A percentile compares a stretch with the other conserved stretches of the same genome.
phyloP scores from a whole-genome alignment of 2,888 invertebrate species.

The Gandaritis pyraliata region DNA sequence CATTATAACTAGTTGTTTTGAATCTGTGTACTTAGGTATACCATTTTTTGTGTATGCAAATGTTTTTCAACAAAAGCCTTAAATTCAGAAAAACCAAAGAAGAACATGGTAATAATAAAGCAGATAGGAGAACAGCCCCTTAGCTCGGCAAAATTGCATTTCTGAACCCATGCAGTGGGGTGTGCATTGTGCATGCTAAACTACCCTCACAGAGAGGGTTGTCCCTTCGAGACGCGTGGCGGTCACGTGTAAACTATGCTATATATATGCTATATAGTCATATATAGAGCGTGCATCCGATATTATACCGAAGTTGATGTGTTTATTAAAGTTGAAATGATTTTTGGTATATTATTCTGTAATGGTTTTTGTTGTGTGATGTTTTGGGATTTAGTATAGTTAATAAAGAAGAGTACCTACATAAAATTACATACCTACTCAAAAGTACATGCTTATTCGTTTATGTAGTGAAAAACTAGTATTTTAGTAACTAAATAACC shows the following conservation, averaged over 20 bases:
- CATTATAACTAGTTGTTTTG: too few relatives aligned
- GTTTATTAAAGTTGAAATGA: slow-evolving; percentile 55
- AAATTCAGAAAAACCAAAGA: not conserved
- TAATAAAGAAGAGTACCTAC: too few relatives aligned
- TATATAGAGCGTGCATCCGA: slow-evolving; percentile 57
- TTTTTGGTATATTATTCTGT: slow-evolving; percentile 22
- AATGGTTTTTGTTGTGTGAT: slow-evolving; percentile 8
- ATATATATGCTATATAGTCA: slow-evolving; percentile 17
- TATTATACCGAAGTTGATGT: slow-evolving; percentile 55
- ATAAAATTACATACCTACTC: too few relatives aligned
- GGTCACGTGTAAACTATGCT: slow-evolving; percentile 53
- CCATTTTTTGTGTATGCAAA: too few relatives aligned
- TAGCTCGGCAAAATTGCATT: slow-evolving; percentile 36
- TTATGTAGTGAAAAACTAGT: too few relatives aligned
- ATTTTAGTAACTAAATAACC: too few relatives aligned
- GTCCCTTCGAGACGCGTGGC: slow-evolving; percentile 48
- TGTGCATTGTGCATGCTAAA: slow-evolving; percentile 53
- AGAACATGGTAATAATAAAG: slow-evolving; percentile 2
- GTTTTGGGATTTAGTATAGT: not conserved
- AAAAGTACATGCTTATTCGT: too few relatives aligned
- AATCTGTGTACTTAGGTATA: too few relatives aligned
- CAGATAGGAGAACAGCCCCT: slow-evolving; percentile 12
- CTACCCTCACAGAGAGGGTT: slow-evolving; percentile 47
- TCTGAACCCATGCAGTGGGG: slow-evolving; percentile 40
- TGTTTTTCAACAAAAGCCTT: too few relatives aligned